Conservation (phyloP, 2,113 vertebrate genomes). For the Anarrhichthys ocellatus region DNA sequence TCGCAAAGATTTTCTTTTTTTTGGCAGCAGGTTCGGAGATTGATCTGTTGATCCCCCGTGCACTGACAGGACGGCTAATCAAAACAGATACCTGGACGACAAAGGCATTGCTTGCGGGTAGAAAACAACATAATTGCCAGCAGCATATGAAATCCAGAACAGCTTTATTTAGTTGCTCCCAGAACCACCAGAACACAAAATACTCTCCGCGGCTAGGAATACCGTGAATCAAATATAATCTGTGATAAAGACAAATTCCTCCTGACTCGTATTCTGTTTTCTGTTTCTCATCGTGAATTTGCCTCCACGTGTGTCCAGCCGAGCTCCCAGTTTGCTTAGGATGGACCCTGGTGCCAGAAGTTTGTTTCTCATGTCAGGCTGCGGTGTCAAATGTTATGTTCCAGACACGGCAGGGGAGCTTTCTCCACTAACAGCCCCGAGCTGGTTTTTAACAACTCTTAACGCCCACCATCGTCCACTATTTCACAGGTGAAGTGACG, state of each 20-base stretch:
- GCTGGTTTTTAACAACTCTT: conserved; percentile 55
- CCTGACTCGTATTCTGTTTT: conserved; percentile 21
- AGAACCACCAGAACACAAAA: conserved; percentile 43
- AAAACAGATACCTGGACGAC: conserved; percentile 71
- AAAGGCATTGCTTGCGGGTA: conserved; percentile 58
- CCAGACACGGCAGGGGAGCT: conserved; percentile 59
- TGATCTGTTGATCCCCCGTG: conserved; percentile 57
- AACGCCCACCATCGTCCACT: conserved; percentile 25
- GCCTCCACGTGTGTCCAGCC: conserved; percentile 44
- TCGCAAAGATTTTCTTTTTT: conserved; percentile 43
- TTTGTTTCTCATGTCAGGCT: conserved; percentile 73
- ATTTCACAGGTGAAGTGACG: conserved; percentile 66
- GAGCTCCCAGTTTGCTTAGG: conserved; percentile 67
- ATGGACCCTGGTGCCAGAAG: conserved; percentile 58
- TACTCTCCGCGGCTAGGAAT: conserved; percentile 60
- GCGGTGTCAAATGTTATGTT: conserved; percentile 75
- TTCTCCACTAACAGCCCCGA: conserved; percentile 45
- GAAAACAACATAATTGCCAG: conserved; percentile 69
- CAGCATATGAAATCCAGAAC: conserved; percentile 61
- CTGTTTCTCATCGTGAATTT: conserved; percentile 26
- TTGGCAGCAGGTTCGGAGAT: conserved; percentile 65
- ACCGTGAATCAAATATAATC: conserved; percentile 49
- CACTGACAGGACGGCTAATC: conserved; percentile 72
- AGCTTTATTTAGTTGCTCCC: conserved; percentile 55
- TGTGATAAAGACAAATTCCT: conserved; percentile 27